Conservation (phyloP, 2,113 vertebrate genomes). For the Coptodon bakossiorum region DNA sequence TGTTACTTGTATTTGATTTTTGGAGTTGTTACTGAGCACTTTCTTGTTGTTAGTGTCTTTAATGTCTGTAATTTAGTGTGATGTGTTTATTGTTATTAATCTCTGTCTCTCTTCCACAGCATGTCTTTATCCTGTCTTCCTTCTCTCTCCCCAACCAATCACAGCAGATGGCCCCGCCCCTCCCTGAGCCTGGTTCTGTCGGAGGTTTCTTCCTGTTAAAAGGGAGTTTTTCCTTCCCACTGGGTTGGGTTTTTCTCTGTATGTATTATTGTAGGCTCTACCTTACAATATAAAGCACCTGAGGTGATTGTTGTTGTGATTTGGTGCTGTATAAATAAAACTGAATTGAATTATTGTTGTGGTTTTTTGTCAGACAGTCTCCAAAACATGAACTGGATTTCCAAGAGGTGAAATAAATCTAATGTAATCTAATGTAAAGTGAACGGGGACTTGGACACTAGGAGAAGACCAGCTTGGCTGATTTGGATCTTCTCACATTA, state of each 20-base stretch:
- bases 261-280: fast-evolving
- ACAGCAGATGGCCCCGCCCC: background rate
- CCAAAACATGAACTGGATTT: background rate
- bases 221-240: background rate
- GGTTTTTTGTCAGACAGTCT: background rate
- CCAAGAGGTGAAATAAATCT: background rate
- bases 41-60: background rate
- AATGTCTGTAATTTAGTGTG: background rate
- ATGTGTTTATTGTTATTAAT: background rate
- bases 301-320: background rate
- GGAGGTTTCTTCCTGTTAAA: background rate
- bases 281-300: background rate
- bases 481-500: background rate
- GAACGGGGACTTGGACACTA: background rate
- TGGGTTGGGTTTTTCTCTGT: background rate
- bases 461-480: background rate
- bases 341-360: fast-evolving
- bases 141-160: fast-evolving
- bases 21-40: background rate
- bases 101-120: background rate
- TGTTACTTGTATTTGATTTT: background rate
- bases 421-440: background rate
- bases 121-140: fast-evolving
- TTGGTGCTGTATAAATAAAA: background rate
- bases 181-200: background rate